phyloP scores from a whole-genome alignment of 2,113 vertebrate genomes.

The Acanthisitta chloris region DNA sequence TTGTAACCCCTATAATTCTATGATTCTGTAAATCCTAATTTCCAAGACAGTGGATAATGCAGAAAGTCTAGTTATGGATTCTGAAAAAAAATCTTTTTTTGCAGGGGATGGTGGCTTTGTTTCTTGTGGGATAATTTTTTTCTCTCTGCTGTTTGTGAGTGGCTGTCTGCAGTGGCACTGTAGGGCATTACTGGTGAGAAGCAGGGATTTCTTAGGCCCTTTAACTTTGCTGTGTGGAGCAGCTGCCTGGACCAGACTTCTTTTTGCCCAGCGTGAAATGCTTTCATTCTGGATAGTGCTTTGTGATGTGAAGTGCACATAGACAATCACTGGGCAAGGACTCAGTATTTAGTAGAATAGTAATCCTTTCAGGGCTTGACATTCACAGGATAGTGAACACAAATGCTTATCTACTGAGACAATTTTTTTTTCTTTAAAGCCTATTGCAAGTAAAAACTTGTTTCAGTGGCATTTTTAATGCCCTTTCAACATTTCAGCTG shows the following conservation, averaged over 20 bases:
- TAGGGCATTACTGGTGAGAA: not conserved
- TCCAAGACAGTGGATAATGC: not conserved
- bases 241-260: not conserved
- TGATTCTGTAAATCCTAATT: too few species aligned
- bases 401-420: not conserved
- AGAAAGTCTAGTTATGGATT: not conserved
- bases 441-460: not conserved
- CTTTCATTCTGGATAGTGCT: not conserved
- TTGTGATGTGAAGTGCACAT: not conserved
- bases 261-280: not conserved
- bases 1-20: too few species aligned
- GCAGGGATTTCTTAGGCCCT: not conserved
- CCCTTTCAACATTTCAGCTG: not conserved
- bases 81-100: not conserved
- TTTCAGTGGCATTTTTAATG: not conserved
- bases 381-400: not conserved
- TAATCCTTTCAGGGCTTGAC: not conserved
- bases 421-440: not conserved
- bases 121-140: not conserved
- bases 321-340: not conserved
- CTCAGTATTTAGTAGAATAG: not conserved
- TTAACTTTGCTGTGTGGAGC: not conserved
- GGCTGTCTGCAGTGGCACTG: not conserved
- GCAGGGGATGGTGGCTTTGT: not conserved
- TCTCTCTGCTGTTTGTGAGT: not conserved